Evolutionary conservation across 1,140 invertebrate species (phyloP).

Genomic region (Cherax quadricarinatus): DNA sequence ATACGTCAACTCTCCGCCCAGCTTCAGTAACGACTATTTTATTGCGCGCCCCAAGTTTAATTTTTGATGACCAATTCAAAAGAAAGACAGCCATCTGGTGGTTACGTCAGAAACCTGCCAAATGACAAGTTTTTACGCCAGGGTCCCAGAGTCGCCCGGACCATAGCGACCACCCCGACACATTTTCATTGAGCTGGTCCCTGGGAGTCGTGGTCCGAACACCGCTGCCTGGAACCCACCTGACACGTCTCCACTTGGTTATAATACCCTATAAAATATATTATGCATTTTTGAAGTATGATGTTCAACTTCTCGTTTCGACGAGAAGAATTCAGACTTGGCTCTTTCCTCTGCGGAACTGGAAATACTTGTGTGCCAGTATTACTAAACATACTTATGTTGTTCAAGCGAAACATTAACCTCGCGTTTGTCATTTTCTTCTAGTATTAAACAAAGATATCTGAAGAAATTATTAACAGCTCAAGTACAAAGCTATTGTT

Average conservation of each 20-base stretch:
- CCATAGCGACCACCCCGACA: not conserved
- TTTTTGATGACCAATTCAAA: conserved; percentile 67
- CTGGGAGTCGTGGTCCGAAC: too few species aligned
- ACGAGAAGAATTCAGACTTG: not conserved
- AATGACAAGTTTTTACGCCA: conserved; percentile 22
- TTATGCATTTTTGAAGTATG: not conserved
- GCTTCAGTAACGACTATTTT: conserved; percentile 59
- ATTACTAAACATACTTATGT: not conserved
- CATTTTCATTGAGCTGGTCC: not conserved
- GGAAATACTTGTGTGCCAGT: not conserved
- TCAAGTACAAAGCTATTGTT: too few species aligned
- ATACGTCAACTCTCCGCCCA: conserved; percentile 1
- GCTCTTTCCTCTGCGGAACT: not conserved
- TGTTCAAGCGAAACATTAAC: too few species aligned
- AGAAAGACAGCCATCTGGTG: conserved; percentile 61
- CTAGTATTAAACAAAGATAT: too few species aligned
- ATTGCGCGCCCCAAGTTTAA: conserved; percentile 55
- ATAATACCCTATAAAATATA: not conserved
- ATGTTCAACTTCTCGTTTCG: not conserved
- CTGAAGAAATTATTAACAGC: too few species aligned
- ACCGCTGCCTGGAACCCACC: too few species aligned
- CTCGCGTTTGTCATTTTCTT: too few species aligned
- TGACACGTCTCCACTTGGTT: not conserved
- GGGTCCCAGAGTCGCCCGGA: not conserved
- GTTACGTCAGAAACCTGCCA: conserved; percentile 48